Conservation (phyloP, 2,113 vertebrate genomes). For the Alces alces region DNA sequence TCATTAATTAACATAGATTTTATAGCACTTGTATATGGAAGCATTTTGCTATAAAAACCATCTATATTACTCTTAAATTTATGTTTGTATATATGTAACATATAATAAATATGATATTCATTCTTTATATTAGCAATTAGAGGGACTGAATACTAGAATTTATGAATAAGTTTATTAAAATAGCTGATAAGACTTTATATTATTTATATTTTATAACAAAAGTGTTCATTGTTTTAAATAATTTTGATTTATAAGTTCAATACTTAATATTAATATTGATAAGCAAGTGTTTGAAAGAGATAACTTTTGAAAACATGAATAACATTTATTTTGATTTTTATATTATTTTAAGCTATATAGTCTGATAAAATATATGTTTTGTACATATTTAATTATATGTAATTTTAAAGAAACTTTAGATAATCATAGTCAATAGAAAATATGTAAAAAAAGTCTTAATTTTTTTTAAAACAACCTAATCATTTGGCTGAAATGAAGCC, state of each 20-base stretch:
- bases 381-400: neutral
- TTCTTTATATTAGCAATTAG: neutral
- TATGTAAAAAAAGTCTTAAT: neutral
- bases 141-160: neutral
- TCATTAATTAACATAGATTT: neutral
- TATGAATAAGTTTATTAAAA: neutral
- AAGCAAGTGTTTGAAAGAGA: neutral
- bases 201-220: neutral
- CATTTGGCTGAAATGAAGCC: neutral
- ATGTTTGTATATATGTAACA: neutral
- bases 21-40: neutral
- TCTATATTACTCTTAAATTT: neutral
- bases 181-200: neutral
- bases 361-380: neutral
- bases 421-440: neutral
- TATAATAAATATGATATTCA: neutral
- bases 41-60: neutral
- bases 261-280: neutral
- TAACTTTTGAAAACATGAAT: neutral
- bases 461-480: neutral
- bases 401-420: neutral
- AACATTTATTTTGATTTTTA: neutral
- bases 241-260: neutral
- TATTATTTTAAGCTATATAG: neutral
- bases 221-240: neutral